Percentiles rank a stretch among this genome's conserved stretches.
These are phyloP conservation scores for Flexamia atlantica DNA, from an alignment of 2,888 invertebrate genomes.

Conservation along the genomic window DNA sequence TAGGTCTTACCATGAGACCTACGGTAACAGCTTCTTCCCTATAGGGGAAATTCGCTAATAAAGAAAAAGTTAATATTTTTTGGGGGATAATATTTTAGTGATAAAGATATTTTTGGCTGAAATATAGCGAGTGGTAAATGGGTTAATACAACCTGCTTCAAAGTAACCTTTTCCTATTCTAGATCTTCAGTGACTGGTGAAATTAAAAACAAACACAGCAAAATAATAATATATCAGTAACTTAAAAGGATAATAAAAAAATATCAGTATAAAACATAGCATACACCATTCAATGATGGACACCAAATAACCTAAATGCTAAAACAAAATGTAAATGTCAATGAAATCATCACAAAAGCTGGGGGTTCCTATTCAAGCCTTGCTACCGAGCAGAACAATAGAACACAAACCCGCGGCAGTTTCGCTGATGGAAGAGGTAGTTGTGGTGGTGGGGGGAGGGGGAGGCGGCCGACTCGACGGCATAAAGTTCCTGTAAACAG, in stretches of 20 bases:
- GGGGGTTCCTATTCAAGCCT: conserved; percentile 28
- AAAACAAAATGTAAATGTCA: not conserved
- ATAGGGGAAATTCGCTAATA: no score
- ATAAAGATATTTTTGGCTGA: no score
- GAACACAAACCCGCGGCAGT: conserved; percentile 74
- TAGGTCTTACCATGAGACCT: no score
- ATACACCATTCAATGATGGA: conserved; percentile 17
- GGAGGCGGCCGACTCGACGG: conserved; percentile 68
- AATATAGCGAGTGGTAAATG: no score
- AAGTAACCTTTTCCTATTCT: not conserved
- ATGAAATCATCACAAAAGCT: conserved; percentile 26
- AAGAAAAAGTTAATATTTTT: no score
- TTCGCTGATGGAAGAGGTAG: conserved; percentile 70
- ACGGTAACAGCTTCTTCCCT: no score
- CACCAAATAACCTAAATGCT: conserved; percentile 32
- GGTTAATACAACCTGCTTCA: no score
- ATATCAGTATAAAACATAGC: conserved; percentile 8
- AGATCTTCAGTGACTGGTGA: not conserved
- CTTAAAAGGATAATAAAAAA: not conserved
- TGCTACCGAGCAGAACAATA: not conserved
- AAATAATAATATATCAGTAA: conserved; percentile 8
- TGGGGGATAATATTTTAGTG: no score
- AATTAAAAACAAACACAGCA: not conserved
- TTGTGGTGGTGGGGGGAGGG: conserved; percentile 64
- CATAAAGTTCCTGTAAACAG: conserved; percentile 70